Conservation (phyloP, 2,113 vertebrate species). For the Larimichthys polyactis region DNA sequence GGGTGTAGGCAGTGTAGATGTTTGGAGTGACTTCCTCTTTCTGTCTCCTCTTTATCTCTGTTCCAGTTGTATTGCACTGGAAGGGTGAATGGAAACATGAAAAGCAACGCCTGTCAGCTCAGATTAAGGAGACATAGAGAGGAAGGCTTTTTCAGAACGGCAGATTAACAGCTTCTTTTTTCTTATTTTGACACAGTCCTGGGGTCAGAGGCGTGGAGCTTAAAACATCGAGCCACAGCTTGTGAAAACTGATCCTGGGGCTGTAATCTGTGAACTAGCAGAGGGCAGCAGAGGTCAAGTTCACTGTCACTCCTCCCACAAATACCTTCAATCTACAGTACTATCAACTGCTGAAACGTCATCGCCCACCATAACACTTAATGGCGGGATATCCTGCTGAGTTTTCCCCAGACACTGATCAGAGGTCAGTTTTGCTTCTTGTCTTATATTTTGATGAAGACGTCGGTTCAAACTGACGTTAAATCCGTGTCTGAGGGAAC, state of each 20-base stretch:
- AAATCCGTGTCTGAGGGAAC: constrained; percentile 27
- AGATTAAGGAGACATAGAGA: constrained; percentile 40
- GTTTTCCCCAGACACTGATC: constrained; percentile 39
- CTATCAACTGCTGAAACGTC: constrained; percentile 44
- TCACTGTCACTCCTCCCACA: constrained; percentile 29
- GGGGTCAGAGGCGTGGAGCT: constrained; percentile 19
- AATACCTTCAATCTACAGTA: constrained; percentile 20
- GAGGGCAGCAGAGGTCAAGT: constrained; percentile 44
- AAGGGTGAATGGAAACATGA: not conserved
- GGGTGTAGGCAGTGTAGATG: constrained; percentile 25
- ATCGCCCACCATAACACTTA: constrained; percentile 25
- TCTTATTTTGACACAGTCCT: constrained; percentile 32
- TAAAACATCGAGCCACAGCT: not conserved
- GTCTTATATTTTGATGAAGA: constrained; percentile 21
- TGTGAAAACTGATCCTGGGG: constrained; percentile 30
- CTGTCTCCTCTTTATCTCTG: constrained; percentile 50
- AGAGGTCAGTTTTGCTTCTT: constrained; percentile 56
- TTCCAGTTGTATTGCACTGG: constrained; percentile 4
- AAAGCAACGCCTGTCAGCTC: constrained; percentile 6
- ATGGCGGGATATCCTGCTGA: constrained; percentile 36
- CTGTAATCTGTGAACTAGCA: constrained; percentile 21
- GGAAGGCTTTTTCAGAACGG: constrained; percentile 20
- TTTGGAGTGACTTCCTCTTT: constrained; percentile 58
- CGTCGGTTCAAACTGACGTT: constrained; percentile 6
- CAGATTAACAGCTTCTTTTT: constrained; percentile 21